Evolutionary conservation across 2,797 vertebrate species (phyloP), one percentile per base, ranked within the genome.

Genomic region (Florisuga fusca): DNA sequence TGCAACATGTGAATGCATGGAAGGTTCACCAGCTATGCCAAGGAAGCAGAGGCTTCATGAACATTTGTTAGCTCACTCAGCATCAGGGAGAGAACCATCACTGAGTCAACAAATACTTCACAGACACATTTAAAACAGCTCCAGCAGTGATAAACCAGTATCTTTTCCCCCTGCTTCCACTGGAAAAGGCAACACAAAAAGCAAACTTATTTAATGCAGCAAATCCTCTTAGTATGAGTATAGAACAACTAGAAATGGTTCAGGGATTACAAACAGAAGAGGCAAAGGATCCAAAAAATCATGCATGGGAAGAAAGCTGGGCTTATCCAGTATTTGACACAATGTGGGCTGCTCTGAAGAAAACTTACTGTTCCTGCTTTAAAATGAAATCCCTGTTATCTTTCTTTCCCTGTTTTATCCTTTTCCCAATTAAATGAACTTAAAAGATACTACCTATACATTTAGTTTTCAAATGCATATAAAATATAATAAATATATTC

Each of bases 1-100:
- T 7, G 16, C 34, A 23, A 19, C 3, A 27, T 62, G 58, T 1
- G 2, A 59, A 25, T 1, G 0, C 13, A 3, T 2, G 10, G 27
- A n/a, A 67, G 54, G 48, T 27, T 26, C 43, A 21, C 31, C 34
- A 55, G 16, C 20, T 12, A n/a, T 1, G 8, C 16, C 7, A 2
- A 55, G 48, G 27, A 55, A 57, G 41, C 31, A 29, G 23, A 55
- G 61, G 27, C 38, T 25, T 22, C 38, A 13, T 0, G 8, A 64
- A 36, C 22, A 15, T 15, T 57, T 45, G 27, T 27, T 20, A 58
- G n/a, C 21, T 58, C 33, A 11, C 33, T 34, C 9, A 29, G 25
- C 36, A 63, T 31, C 12, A 45, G 34, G 46, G 71, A 54, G 14
- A 4, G 22, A 59, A 34, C 26, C 22, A 46, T 26, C 45, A 12